Base-by-base conservation (phyloP, 2,888 invertebrate species). In the Eurois occulta region DNA sequence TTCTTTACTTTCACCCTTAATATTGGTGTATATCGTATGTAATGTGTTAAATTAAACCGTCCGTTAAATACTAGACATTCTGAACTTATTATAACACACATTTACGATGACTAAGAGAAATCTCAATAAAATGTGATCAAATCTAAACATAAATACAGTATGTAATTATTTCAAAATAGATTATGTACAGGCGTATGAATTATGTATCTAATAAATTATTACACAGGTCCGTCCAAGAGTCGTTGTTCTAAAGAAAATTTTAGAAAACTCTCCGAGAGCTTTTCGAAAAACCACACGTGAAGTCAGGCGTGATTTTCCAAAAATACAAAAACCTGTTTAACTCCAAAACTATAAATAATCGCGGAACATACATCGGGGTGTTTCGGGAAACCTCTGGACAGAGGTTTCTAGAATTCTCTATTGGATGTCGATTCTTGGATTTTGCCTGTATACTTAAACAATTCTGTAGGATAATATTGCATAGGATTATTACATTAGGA, bases 81-180 rank as follows among this genome's bases (percentile, higher is more conserved):
- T 60, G 68, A 68, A 62, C 68, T 68, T 48, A 81, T 64, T 52
- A 69, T 55, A 80, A 80, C 86, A 86, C 86, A 86, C 80, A 84
- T 86, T 75, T 76, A 78, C 73, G 70, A 60, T 41, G 62, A 32
- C 62, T 73, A 76, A 83, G 46, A 68, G 65, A 83, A 66, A 86
- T 86, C 73, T 78, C 71, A 77, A 86, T 70, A 76, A 77, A 75
- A 77, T 77, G 75, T 83, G 67, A 83, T 74, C 64, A 83, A 72
- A 64, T 77, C 48, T 52, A 28, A 82, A 69, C 43, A 66, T 76
- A 66, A 71, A 72, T 43, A 74, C 55, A 35, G 18, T 60, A 72
- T 16, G 55, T 77, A 77, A 80, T 68, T 71, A 75, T 75, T 75
- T 67, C 24, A 78, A 75, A 79, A 68, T 60, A 77, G 35, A n/a